A percentile compares a stretch with the other conserved stretches of the same genome.
These are phyloP conservation scores for Drosophila sordidapex DNA, from an alignment of 2,888 invertebrate genomes.

Conservation along the genomic window DNA sequence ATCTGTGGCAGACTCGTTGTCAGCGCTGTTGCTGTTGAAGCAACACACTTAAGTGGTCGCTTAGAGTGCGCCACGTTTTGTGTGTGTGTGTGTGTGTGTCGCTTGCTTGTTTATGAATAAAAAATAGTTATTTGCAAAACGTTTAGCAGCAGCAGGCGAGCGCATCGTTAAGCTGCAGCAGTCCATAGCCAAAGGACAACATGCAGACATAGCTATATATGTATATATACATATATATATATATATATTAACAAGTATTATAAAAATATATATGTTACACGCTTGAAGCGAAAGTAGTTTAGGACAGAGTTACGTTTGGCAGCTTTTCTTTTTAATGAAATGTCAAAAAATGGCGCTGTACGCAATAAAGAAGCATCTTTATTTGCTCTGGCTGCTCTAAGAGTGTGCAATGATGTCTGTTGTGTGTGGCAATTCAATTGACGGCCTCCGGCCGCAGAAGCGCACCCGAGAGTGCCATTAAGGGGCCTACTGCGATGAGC, in stretches of 20 bases:
- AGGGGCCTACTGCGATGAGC: slow-evolving; percentile 62
- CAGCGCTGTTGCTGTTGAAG: slow-evolving; percentile 53
- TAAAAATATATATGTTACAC: neutral
- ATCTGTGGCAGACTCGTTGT: slow-evolving; percentile 50
- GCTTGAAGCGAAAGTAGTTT: slow-evolving; percentile 21
- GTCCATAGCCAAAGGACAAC: slow-evolving; percentile 25
- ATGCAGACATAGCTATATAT: neutral
- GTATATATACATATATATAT: neutral
- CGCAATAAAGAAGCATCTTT: slow-evolving; percentile 49
- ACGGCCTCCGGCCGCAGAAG: slow-evolving; percentile 60
- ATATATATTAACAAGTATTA: neutral
- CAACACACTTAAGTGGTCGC: slow-evolving; percentile 78
- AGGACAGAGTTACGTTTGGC: slow-evolving; percentile 28
- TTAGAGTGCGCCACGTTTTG: slow-evolving; percentile 72
- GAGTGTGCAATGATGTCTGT: slow-evolving; percentile 12
- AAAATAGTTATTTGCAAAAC: slow-evolving; percentile 80
- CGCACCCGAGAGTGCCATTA: slow-evolving; percentile 76
- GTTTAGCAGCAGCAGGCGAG: slow-evolving; percentile 67
- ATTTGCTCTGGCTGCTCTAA: slow-evolving; percentile 13
- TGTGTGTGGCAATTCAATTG: slow-evolving; percentile 70
- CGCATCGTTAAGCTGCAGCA: slow-evolving; percentile 38
- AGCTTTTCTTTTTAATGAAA: slow-evolving; percentile 57
- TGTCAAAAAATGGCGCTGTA: slow-evolving; percentile 49
- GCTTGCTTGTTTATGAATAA: slow-evolving; percentile 80
- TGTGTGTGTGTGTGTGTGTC: slow-evolving; percentile 29